Conservation (phyloP, 2,888 invertebrate species). For the Linyphia triangularis region DNA sequence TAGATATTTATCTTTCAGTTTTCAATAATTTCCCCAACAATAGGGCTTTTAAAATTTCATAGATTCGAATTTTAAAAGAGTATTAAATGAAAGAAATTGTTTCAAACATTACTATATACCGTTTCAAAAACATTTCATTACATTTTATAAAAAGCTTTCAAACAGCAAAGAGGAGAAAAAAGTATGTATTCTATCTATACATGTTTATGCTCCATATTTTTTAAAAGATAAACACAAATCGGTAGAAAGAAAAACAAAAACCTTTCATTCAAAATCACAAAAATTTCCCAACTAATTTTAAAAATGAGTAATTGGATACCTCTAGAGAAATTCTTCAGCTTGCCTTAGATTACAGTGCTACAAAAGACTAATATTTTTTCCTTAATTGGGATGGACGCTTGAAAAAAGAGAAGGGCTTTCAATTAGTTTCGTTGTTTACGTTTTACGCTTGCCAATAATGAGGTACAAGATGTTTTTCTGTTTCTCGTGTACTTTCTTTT, state of each 20-base stretch:
- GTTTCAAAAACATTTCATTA: not conserved
- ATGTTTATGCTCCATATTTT: conserved; percentile 8
- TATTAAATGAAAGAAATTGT: not conserved
- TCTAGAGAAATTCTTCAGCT: conserved; percentile 9
- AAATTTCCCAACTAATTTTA: not conserved
- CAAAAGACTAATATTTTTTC: not conserved
- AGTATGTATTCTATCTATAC: not conserved
- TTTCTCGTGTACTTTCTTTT: not conserved
- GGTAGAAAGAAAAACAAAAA: not conserved
- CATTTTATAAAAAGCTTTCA: not conserved
- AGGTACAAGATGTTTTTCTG: not conserved
- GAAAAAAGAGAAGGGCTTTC: not conserved
- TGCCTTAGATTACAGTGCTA: conserved; percentile 1
- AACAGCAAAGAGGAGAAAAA: not conserved
- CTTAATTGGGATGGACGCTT: not conserved
- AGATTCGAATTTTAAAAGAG: too few relatives aligned
- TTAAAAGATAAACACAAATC: not conserved
- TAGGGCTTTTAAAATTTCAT: too few relatives aligned
- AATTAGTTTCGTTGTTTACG: not conserved
- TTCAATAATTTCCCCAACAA: too few relatives aligned
- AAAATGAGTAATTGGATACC: not conserved
- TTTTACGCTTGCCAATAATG: not conserved
- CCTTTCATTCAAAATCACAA: not conserved
- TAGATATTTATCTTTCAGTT: too few relatives aligned
- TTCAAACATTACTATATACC: not conserved